A percentile compares a stretch with the other conserved stretches of the same genome.
Evolutionary conservation across 2,113 vertebrate genomes (phyloP).

Genomic region (Micromys minutus): DNA sequence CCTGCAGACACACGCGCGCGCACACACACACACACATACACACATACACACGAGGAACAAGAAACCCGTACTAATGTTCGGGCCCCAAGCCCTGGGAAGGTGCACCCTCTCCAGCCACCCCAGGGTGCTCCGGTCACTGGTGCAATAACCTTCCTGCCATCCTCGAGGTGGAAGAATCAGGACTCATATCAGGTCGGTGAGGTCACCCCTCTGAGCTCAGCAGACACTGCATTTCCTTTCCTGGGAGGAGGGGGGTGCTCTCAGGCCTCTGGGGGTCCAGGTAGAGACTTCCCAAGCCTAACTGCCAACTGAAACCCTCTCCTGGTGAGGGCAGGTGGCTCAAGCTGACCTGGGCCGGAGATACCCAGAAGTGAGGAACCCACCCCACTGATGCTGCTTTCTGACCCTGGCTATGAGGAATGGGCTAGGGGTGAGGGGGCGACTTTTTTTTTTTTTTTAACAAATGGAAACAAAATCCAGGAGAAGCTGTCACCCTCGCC

Average conservation of each 20-base stretch:
- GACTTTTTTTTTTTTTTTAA: constrained; percentile 57
- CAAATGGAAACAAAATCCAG: constrained; percentile 69
- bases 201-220: neutral
- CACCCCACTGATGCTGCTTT: constrained; percentile 50
- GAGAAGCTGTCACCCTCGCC: constrained; percentile 62
- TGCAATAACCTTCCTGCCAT: constrained; percentile 43
- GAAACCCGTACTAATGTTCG: neutral
- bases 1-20: neutral
- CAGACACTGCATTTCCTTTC: neutral
- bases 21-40: neutral
- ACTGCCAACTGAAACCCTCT: constrained; percentile 28
- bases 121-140: constrained; percentile 12
- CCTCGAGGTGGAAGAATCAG: constrained; percentile 7
- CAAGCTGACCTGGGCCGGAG: neutral
- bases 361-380: neutral
- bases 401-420: constrained; percentile 58
- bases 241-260: neutral
- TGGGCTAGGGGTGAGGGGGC: neutral
- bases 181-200: neutral
- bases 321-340: neutral
- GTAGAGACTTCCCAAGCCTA: neutral
- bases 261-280: neutral
- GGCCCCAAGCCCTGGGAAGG: neutral
- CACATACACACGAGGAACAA: neutral
- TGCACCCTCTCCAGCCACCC: neutral